A percentile compares a stretch with the other conserved stretches of the same genome.
These are phyloP conservation scores for Sylvicapra grimmia DNA, from an alignment of 2,113 vertebrate species.

Conservation along the genomic window DNA sequence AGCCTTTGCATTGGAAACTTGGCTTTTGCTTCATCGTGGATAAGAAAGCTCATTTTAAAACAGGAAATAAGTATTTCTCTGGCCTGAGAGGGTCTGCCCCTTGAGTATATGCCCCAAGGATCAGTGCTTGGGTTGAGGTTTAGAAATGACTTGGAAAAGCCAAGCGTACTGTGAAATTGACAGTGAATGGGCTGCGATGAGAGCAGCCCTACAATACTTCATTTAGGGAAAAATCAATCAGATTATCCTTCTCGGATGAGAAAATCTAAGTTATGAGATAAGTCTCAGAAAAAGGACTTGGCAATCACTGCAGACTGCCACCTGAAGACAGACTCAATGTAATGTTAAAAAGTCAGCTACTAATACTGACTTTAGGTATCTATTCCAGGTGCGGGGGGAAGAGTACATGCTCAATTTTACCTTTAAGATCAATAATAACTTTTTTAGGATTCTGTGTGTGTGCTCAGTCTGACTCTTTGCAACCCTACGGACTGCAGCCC, in stretches of 20 bases:
- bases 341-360: background rate
- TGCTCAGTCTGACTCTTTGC: background rate
- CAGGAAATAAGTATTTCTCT: conserved; percentile 23
- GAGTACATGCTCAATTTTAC: background rate
- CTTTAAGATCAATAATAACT: background rate
- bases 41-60: conserved; percentile 26
- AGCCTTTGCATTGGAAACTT: conserved; percentile 36
- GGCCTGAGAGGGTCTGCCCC: background rate
- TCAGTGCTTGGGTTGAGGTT: background rate
- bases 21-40: background rate
- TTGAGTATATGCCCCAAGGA: background rate
- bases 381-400: no score
- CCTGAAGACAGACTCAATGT: background rate
- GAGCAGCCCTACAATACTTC: background rate
- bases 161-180: background rate
- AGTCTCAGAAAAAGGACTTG: background rate
- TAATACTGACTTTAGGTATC: background rate
- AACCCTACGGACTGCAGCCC: background rate
- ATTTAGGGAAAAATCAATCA: background rate
- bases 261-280: background rate
- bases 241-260: background rate
- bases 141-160: background rate
- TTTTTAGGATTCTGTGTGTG: background rate
- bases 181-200: background rate
- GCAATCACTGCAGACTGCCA: background rate